A percentile compares a stretch with the other conserved stretches of the same genome.
Conservation (phyloP, 1,140 invertebrate species). For the Aradophagus sp. region DNA sequence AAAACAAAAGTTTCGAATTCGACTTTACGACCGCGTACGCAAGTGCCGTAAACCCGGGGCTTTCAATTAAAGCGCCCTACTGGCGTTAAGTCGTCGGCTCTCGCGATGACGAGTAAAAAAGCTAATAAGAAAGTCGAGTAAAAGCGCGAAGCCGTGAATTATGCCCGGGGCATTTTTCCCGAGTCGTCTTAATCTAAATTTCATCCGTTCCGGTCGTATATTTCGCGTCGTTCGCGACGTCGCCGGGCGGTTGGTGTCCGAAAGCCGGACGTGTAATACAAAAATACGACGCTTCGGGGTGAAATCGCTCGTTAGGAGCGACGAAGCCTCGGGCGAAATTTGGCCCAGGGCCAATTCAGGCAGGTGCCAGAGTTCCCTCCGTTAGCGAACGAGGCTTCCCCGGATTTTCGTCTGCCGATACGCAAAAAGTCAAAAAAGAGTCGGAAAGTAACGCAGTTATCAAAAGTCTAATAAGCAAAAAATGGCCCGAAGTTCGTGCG, state of each 20-base stretch:
- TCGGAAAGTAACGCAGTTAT: constrained; percentile 19
- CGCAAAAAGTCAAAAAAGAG: constrained; percentile 10
- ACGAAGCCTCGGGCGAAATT: constrained; percentile 9
- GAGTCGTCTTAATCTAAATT: constrained; percentile 26
- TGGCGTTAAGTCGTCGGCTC: no score
- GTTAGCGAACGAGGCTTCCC: constrained; percentile 43
- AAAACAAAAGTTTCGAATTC: no score
- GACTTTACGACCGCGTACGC: no score
- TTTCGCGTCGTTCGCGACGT: constrained; percentile 13
- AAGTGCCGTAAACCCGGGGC: no score
- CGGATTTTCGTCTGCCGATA: constrained; percentile 41
- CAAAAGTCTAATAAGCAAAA: constrained; percentile 25
- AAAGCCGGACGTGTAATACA: constrained; percentile 21
- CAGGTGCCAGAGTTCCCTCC: constrained; percentile 35
- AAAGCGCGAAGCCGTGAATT: no score
- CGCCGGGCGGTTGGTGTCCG: constrained; percentile 2
- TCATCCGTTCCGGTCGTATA: constrained; percentile 12
- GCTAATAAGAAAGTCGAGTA: no score
- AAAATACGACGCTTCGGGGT: constrained; percentile 37
- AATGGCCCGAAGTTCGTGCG: neutral
- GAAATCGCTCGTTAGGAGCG: constrained; percentile 41
- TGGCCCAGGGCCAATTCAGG: constrained; percentile 22
- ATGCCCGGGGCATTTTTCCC: no score
- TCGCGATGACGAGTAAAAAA: no score
- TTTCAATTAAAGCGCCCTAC: no score